Evolutionary conservation across 2,888 invertebrate species (phyloP).

Genomic region (Drosophila cognata): DNA sequence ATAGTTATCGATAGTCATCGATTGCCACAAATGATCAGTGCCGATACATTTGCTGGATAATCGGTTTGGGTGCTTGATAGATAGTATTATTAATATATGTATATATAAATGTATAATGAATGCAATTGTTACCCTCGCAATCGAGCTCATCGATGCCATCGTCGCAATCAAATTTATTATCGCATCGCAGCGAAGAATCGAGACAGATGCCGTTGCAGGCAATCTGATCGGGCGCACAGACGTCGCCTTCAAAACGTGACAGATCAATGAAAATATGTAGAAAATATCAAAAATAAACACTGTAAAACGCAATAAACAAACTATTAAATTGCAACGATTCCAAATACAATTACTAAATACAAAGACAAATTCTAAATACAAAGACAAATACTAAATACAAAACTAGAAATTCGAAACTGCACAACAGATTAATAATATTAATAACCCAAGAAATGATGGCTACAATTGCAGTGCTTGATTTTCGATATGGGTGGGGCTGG

Average conservation of each 20-base stretch:
- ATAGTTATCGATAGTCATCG: slow-evolving; percentile 15
- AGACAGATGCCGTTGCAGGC: slow-evolving; percentile 86
- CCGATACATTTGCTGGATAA: not conserved
- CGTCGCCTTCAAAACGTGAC: slow-evolving; percentile 44
- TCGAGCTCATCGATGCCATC: slow-evolving; percentile 86
- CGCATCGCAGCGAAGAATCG: slow-evolving; percentile 86
- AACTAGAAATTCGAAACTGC: not conserved
- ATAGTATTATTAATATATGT: slow-evolving; percentile 1
- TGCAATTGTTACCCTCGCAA: slow-evolving; percentile 79
- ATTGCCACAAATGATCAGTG: not conserved
- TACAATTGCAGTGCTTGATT: slow-evolving; percentile 21
- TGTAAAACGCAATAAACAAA: slow-evolving; percentile 5
- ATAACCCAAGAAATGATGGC: not conserved
- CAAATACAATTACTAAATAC: not conserved
- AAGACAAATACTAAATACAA: not conserved
- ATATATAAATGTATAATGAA: slow-evolving; percentile 7
- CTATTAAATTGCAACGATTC: slow-evolving; percentile 5
- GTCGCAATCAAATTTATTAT: slow-evolving; percentile 87
- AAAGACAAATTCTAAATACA: not conserved
- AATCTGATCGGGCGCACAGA: slow-evolving; percentile 38
- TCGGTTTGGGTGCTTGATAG: slow-evolving; percentile 5
- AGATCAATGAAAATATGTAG: slow-evolving; percentile 26
- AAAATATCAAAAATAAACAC: slow-evolving; percentile 6
- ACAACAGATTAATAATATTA: not conserved
- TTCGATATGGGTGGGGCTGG: not conserved